Percentiles rank a stretch among this genome's conserved stretches.
Conservation (phyloP, 2,797 vertebrate genomes). For the Macropus fuliginosus region DNA sequence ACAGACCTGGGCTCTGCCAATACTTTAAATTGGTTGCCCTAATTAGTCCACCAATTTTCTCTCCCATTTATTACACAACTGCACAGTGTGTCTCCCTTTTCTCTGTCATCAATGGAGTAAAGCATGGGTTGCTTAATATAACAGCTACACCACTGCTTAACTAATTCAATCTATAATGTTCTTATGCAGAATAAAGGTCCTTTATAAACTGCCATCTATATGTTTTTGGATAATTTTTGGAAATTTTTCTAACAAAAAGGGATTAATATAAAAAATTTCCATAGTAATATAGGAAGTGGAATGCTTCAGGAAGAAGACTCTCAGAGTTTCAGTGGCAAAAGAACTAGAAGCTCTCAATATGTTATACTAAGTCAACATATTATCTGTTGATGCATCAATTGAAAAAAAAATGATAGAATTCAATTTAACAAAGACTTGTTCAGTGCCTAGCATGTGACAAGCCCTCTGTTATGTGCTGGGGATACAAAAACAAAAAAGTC, state of each 20-base stretch:
- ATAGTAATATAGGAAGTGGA: slow-evolving; percentile 1
- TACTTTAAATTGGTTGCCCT: not conserved
- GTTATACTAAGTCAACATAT: slow-evolving; percentile 3
- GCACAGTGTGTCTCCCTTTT: not conserved
- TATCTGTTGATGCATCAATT: not conserved
- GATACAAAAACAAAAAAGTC: not conserved
- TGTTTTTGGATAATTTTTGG: slow-evolving; percentile 29
- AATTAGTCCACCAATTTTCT: not conserved
- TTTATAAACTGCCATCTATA: not conserved
- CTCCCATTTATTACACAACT: not conserved
- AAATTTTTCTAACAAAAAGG: slow-evolving; percentile 20
- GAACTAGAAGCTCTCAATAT: slow-evolving; percentile 35
- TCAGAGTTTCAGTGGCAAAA: slow-evolving; percentile 4
- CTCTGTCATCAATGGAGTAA: not conserved
- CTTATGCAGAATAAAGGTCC: not conserved
- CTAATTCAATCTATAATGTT: not conserved
- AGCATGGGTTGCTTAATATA: not conserved
- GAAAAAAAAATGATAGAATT: not conserved
- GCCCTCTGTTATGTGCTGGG: not conserved
- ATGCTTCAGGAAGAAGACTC: not conserved
- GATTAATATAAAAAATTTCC: slow-evolving; percentile 1
- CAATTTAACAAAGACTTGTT: not conserved
- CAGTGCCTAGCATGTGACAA: not conserved
- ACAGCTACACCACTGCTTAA: not conserved
- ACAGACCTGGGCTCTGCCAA: not conserved